Evolutionary conservation across 2,797 vertebrate species (phyloP), one percentile per base, ranked within the genome.

Genomic region (Peromyscus aztecus): DNA sequence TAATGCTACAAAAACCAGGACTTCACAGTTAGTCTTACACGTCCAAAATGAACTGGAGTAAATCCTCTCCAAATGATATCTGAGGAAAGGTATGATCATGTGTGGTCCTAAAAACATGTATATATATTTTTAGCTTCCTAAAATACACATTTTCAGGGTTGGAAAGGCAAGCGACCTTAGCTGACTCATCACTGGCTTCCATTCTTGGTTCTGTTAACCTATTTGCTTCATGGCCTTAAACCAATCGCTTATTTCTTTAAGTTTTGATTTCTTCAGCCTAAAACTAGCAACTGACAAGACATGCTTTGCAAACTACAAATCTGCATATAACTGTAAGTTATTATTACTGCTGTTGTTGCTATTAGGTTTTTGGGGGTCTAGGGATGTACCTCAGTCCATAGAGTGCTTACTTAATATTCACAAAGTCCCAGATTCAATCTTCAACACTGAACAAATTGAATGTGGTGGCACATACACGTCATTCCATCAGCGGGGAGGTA

Each of bases 251-350:
- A 29, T 84, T 49, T 86, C 69, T 95, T 81, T 59, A 46, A 49
- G 63, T 43, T 91, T 96, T 87, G 43, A 19, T 73, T 92, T 96
- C 89, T 94, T 92, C 24, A 91, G 69, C 49, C 94, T 95, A 92
- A 95, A 92, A 92, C 63, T 10, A 89, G 67, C 73, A 75, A 73
- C 27, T 7, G 29, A 93, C 11, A 80, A 84, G 52, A 40, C 21
- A 27, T 78, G 2, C 46, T 67, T 75, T 84, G 73, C 49, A 75
- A 85, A 82, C 59, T 34, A 11, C 71, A 82, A 93, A 57, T 13
- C 43, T 23, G 21, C 63, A 67, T 17, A 43, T 2, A 93, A 34
- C 29, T 37, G 21, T 16, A 81, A 59, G 29, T 13, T 71, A 57
- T 81, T 67, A 86, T 73, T 67, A 55, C 61, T 46, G 69, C 23